These are phyloP conservation scores for Drosophila testacea DNA, from an alignment of 2,888 invertebrate species.

Conservation along the genomic window DNA sequence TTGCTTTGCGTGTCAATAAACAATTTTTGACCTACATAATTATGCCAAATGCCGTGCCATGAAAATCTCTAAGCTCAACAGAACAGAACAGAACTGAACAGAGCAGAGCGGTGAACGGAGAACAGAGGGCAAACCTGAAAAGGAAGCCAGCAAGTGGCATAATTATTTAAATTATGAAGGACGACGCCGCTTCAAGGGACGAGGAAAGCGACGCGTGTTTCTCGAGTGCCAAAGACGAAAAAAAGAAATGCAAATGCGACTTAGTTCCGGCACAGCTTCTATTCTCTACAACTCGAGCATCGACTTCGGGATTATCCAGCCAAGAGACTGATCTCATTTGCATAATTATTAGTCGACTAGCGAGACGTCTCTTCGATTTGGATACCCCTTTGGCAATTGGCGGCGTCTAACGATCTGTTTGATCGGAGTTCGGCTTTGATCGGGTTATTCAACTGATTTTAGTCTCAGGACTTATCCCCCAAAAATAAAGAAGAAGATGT, in stretches of 20 bases:
- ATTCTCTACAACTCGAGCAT: conserved; percentile 40
- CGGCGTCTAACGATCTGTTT: conserved; percentile 78
- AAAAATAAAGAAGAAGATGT: conserved; percentile 6
- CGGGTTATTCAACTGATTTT: conserved; percentile 31
- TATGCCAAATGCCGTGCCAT: conserved; percentile 81
- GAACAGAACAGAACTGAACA: too few species aligned
- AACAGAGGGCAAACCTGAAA: conserved; percentile 37
- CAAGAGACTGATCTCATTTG: conserved; percentile 60
- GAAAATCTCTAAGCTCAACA: conserved; percentile 73
- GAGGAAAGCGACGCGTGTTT: conserved; percentile 61
- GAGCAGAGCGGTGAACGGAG: conserved; percentile 12
- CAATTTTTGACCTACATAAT: conserved; percentile 85
- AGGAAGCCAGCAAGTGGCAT: conserved; percentile 81
- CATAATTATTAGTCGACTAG: conserved; percentile 75
- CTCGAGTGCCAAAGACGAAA: conserved; percentile 45
- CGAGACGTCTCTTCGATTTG: conserved; percentile 22
- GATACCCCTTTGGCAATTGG: conserved; percentile 51
- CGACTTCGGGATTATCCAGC: conserved; percentile 64
- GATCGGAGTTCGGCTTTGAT: conserved; percentile 50
- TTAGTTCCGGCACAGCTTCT: conserved; percentile 80
- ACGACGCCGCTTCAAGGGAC: conserved; percentile 59
- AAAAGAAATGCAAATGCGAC: conserved; percentile 71
- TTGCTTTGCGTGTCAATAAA: conserved; percentile 84
- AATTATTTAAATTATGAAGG: conserved; percentile 81
- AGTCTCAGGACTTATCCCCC: conserved; percentile 40